phyloP scores from a whole-genome alignment of 2,113 vertebrate genomes.

The Nibea coibor region DNA sequence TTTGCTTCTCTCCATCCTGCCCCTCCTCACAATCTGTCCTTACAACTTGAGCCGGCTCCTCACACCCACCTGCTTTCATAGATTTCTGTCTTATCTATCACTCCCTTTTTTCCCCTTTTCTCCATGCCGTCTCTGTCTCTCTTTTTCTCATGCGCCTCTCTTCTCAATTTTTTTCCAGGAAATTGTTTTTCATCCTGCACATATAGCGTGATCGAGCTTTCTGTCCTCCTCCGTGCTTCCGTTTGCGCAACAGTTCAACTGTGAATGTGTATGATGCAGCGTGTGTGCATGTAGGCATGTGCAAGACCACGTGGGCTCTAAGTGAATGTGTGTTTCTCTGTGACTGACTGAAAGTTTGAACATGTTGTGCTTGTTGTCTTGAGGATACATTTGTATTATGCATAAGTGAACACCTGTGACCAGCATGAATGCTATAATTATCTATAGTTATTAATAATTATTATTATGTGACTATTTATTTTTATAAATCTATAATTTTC shows the following conservation, averaged over 20 bases:
- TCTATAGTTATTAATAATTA: no score
- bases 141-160: not conserved
- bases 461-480: no score
- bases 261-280: slow-evolving; percentile 8
- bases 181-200: slow-evolving; percentile 16
- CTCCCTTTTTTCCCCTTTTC: not conserved
- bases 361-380: not conserved
- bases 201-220: slow-evolving; percentile 32
- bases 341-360: not conserved
- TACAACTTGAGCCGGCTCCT: slow-evolving; percentile 36
- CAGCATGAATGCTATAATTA: no score
- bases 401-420: not conserved
- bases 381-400: not conserved
- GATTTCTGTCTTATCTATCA: slow-evolving; percentile 16
- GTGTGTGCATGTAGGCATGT: slow-evolving; percentile 5
- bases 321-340: not conserved
- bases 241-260: not conserved
- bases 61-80: slow-evolving; percentile 35
- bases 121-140: not conserved
- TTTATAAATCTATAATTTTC: no score
- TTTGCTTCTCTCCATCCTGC: slow-evolving; percentile 31
- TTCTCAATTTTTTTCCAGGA: slow-evolving; percentile 1
- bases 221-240: slow-evolving; percentile 31
- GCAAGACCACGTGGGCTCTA: not conserved
- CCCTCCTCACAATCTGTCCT: slow-evolving; percentile 53